A percentile compares a stretch with the other conserved stretches of the same genome.
Evolutionary conservation across 2,113 vertebrate species (phyloP).

Genomic region (Phylloscopus trochiloides): DNA sequence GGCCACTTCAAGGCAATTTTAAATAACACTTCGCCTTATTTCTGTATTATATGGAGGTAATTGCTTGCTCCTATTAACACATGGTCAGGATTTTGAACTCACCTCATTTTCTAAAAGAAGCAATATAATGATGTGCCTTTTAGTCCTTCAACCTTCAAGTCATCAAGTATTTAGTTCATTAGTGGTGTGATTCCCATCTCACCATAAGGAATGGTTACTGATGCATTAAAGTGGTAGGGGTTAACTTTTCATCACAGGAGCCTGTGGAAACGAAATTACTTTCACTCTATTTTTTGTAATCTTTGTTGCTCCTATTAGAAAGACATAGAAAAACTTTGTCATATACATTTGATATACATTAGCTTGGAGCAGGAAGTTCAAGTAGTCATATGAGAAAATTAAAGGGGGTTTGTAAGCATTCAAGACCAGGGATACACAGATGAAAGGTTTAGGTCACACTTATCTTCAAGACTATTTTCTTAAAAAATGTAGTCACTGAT

Average conservation of each 20-base stretch:
- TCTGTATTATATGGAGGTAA: neutral
- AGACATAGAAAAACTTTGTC: neutral
- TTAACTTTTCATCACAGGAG: neutral
- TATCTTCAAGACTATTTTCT: neutral
- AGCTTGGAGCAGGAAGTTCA: neutral
- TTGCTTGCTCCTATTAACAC: neutral
- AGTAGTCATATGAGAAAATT: neutral
- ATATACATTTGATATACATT: neutral
- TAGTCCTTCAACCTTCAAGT: neutral
- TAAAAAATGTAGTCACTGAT: neutral
- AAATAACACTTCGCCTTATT: neutral
- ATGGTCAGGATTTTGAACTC: neutral
- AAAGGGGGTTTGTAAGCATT: neutral
- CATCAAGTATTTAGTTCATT: neutral
- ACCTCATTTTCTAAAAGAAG: neutral
- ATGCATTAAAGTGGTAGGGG: neutral
- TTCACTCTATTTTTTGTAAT: neutral
- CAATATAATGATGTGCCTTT: rapidly evolving
- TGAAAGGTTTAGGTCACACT: neutral
- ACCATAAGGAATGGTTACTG: neutral
- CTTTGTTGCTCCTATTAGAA: neutral
- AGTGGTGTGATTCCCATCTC: neutral
- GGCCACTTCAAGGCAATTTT: neutral
- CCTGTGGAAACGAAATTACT: neutral
- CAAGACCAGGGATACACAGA: neutral